Percentiles rank a stretch among this genome's conserved stretches.
phyloP scores from a whole-genome alignment of 2,888 invertebrate species.

The Iphiclides podalirius region DNA sequence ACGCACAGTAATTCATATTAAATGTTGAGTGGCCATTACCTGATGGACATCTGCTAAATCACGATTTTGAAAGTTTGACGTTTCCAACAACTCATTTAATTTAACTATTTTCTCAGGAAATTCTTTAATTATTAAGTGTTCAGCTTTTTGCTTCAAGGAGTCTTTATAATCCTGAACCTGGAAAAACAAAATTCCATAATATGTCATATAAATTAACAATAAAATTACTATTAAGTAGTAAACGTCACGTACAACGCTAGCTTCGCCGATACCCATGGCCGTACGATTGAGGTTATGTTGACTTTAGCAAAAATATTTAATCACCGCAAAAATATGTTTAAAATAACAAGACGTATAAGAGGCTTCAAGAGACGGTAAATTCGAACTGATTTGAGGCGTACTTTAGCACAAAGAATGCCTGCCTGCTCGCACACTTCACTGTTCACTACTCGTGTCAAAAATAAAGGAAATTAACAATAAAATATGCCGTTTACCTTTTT shows the following conservation, averaged over 20 bases:
- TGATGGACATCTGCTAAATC: conserved; percentile 89
- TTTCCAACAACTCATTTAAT: conserved; percentile 92
- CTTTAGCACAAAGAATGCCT: conserved; percentile 37
- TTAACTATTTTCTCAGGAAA: conserved; percentile 97
- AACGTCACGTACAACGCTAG: conserved; percentile 26
- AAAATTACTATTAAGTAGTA: conserved; percentile 13
- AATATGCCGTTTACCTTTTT: conserved; percentile 60
- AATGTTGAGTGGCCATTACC: conserved; percentile 57
- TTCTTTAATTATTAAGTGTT: conserved; percentile 91
- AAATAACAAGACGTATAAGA: conserved; percentile 16
- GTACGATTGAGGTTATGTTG: conserved; percentile 40
- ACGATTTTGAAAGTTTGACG: conserved; percentile 88
- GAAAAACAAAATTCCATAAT: conserved; percentile 24
- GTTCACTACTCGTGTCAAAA: conserved; percentile 54
- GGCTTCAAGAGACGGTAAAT: neutral
- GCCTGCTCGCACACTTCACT: conserved; percentile 56
- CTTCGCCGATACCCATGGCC: conserved; percentile 34
- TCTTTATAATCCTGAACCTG: conserved; percentile 96
- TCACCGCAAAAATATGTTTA: conserved; percentile 5
- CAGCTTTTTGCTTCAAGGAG: conserved; percentile 91
- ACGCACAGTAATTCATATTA: too few relatives aligned
- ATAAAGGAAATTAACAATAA: conserved; percentile 36
- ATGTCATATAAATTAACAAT: conserved; percentile 3
- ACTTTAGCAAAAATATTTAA: conserved; percentile 23
- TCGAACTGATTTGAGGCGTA: conserved; percentile 24